Percentiles rank a stretch among this genome's conserved stretches.
phyloP scores from a whole-genome alignment of 2,888 invertebrate genomes.

The Chymomyza fuscimana region DNA sequence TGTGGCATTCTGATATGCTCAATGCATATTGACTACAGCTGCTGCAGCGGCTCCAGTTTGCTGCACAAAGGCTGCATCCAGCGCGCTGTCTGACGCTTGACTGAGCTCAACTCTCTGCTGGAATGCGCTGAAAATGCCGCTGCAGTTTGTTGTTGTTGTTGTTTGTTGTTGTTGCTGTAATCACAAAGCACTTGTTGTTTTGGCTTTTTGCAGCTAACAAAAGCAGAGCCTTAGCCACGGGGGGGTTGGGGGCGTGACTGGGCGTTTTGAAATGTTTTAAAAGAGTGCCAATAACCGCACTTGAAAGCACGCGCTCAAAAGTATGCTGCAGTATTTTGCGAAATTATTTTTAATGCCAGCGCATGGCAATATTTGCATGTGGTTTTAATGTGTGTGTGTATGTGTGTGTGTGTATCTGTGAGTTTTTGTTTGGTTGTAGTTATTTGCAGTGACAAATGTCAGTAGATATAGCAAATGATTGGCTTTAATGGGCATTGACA shows the following conservation, averaged over 20 bases:
- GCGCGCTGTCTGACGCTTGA: neutral
- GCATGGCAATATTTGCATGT: constrained; percentile 59
- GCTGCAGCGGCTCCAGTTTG: neutral
- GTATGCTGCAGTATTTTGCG: constrained; percentile 62
- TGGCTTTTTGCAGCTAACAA: constrained; percentile 49
- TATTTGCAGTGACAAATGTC: neutral
- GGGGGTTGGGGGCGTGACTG: constrained; percentile 6
- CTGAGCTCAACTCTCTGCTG: neutral
- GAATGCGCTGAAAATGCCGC: neutral
- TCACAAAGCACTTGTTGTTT: constrained; percentile 62
- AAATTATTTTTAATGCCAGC: constrained; percentile 59
- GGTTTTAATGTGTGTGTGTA: constrained; percentile 17
- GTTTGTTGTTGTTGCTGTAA: constrained; percentile 40
- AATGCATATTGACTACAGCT: neutral
- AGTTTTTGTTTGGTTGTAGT: constrained; percentile 21
- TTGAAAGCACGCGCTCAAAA: constrained; percentile 57
- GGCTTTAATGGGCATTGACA: neutral
- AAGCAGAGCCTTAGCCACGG: constrained; percentile 17
- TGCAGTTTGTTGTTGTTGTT: constrained; percentile 10
- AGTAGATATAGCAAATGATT: neutral
- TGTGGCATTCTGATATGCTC: neutral
- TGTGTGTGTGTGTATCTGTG: constrained; percentile 5
- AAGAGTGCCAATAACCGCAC: constrained; percentile 61
- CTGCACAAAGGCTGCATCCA: neutral
- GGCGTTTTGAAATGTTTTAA: constrained; percentile 31